Evolutionary conservation across 2,113 vertebrate genomes (phyloP).

Genomic region (Pseudonaja textilis): DNA sequence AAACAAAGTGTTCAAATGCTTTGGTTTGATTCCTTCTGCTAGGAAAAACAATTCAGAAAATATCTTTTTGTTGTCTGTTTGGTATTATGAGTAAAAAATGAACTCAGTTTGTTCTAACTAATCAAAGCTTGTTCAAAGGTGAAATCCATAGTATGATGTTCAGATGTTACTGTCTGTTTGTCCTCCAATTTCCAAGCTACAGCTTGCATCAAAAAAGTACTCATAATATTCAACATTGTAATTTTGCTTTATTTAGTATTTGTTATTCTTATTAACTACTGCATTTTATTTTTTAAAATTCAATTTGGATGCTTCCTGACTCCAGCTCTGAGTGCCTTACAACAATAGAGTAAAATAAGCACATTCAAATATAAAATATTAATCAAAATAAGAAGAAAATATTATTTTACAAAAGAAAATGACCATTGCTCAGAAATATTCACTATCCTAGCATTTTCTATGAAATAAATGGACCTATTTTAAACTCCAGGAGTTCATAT

Average conservation of each 20-base stretch:
- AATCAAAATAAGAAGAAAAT: not conserved
- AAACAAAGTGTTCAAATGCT: not conserved
- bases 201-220: not conserved
- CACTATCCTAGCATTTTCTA: not conserved
- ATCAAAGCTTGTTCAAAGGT: not conserved
- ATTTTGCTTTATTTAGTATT: rapidly evolving
- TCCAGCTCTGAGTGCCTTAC: not conserved
- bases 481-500: not conserved
- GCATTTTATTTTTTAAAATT: not conserved
- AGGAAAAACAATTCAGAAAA: not conserved
- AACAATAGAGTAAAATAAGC: not conserved
- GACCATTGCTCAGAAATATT: not conserved
- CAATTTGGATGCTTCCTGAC: not conserved
- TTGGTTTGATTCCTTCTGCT: not conserved
- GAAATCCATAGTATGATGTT: not conserved
- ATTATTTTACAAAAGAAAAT: not conserved
- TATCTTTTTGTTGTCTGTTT: not conserved
- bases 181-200: not conserved
- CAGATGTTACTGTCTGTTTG: not conserved
- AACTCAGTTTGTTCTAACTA: not conserved
- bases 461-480: not conserved
- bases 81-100: not conserved
- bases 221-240: not conserved
- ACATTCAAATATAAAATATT: not conserved
- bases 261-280: not conserved